Percentiles rank a stretch among this genome's conserved stretches.
Evolutionary conservation across 2,797 vertebrate genomes (phyloP).

Genomic region (Semotilus atromaculatus): DNA sequence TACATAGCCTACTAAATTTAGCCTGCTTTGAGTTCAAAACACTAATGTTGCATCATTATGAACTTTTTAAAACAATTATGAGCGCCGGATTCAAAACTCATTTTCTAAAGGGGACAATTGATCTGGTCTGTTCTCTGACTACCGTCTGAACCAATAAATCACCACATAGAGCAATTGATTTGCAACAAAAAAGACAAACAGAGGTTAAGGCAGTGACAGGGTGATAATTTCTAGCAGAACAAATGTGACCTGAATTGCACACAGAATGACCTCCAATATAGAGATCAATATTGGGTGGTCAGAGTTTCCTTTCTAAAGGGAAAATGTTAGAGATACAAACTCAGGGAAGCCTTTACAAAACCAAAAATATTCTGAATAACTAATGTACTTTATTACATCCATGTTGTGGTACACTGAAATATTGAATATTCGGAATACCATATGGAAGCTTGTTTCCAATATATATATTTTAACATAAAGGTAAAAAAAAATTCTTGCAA

Average conservation of each 20-base stretch:
- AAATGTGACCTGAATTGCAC: constrained; percentile 48
- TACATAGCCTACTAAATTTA: not conserved
- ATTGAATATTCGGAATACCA: not conserved
- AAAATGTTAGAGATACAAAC: not conserved
- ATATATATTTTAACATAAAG: too few relatives aligned
- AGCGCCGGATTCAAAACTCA: not conserved
- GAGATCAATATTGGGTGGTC: constrained; percentile 65
- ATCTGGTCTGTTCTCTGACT: not conserved
- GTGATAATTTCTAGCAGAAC: constrained; percentile 39
- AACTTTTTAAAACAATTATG: not conserved
- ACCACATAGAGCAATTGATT: not conserved
- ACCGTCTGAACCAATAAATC: not conserved
- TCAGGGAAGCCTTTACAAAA: not conserved
- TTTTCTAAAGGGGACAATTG: not conserved
- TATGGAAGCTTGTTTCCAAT: too few relatives aligned
- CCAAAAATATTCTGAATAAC: not conserved
- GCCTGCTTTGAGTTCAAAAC: not conserved
- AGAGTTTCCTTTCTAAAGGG: constrained; percentile 13
- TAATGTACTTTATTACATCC: not conserved
- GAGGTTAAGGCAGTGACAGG: not conserved
- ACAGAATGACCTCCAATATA: constrained; percentile 45
- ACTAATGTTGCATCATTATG: not conserved
- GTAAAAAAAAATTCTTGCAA: too few relatives aligned
- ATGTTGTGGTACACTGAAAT: not conserved
- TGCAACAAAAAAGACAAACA: not conserved